Percentiles rank a stretch among this genome's conserved stretches.
Evolutionary conservation across 2,113 vertebrate genomes (phyloP).

Genomic region (Cryptomyrus ogoouensis): DNA sequence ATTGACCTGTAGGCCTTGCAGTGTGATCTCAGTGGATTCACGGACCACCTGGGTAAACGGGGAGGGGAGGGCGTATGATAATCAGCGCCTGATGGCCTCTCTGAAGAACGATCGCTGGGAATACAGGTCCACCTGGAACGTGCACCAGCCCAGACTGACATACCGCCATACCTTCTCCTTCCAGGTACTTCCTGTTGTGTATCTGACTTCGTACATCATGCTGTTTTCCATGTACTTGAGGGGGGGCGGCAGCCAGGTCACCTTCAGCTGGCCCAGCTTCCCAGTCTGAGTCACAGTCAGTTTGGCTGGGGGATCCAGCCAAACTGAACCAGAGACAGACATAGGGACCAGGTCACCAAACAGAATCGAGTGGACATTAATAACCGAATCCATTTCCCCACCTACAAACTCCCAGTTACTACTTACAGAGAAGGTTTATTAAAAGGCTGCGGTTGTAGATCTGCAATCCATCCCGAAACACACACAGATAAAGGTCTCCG

Average conservation of each 20-base stretch:
- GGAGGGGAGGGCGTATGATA: not conserved
- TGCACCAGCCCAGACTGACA: not conserved
- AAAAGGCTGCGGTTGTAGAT: slow-evolving; percentile 56
- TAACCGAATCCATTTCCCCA: not conserved
- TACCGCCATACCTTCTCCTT: slow-evolving; percentile 50
- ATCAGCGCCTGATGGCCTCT: not conserved
- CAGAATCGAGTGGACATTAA: not conserved
- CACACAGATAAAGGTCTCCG: slow-evolving; percentile 52
- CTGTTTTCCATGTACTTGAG: slow-evolving; percentile 64
- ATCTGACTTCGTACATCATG: slow-evolving; percentile 71
- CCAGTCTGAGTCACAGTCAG: slow-evolving; percentile 53
- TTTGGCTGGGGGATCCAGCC: slow-evolving; percentile 69
- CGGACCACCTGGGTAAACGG: slow-evolving; percentile 39
- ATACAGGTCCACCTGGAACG: not conserved
- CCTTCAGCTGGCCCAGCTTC: slow-evolving; percentile 56
- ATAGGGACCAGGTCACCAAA: not conserved
- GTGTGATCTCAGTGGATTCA: slow-evolving; percentile 55
- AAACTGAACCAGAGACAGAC: slow-evolving; percentile 49
- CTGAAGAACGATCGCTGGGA: not conserved
- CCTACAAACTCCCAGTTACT: not conserved
- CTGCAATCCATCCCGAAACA: slow-evolving; percentile 38
- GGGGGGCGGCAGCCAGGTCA: slow-evolving; percentile 64
- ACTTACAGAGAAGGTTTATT: slow-evolving; percentile 66
- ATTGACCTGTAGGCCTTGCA: slow-evolving; percentile 58
- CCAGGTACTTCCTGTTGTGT: slow-evolving; percentile 38